Base-by-base conservation (phyloP, 1,140 invertebrate genomes). In the Pseudoatta argentina region DNA sequence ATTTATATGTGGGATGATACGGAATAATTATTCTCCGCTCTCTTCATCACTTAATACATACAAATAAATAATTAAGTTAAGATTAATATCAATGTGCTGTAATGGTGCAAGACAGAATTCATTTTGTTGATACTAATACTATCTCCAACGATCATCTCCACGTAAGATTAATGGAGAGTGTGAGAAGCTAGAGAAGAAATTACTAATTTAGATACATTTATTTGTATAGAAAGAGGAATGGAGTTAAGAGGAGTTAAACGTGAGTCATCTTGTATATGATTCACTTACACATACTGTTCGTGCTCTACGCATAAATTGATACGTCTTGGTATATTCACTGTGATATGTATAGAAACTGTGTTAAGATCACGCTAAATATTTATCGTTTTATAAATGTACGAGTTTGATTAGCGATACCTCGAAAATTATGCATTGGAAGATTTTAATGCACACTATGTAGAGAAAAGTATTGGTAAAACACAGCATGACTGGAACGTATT, bases 261-360 rank as follows among this genome's bases (percentile, higher is more conserved):
- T 75, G 69, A 73, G 30, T 73, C 55, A 75, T 83, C 16, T 61
- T 63, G n/a, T 14, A 82, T 14, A 61, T 48, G 69, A 10, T 83
- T 51, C 48, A 66, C n/a, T 48, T 61, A 73, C 39, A 82, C 39
- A 39, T 73, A 44, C 18, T 71, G 48, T 8, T 81, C 57, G 39
- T 63, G 21, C 5, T 69, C 16, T 39, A 61, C 48, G 8, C 7
- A 75, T 55, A 73, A n/a, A 72, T 86, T 57, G 48, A 67, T 34
- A 87, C 61, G 53, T 5, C 78, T 81, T 88, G 76, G 64, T 73
- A 76, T 57, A 78, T 78, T 63, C 76, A 87, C 88, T 89, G 88
- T 89, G 88, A 89, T 89, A 89, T 88, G 34, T 89, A 83, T 89
- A 89, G 72, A 83, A 66, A 51, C 12, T 57, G 48, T 66, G 5